Base-by-base conservation (phyloP, 2,797 vertebrate species). In the Necrosyrtes monachus region DNA sequence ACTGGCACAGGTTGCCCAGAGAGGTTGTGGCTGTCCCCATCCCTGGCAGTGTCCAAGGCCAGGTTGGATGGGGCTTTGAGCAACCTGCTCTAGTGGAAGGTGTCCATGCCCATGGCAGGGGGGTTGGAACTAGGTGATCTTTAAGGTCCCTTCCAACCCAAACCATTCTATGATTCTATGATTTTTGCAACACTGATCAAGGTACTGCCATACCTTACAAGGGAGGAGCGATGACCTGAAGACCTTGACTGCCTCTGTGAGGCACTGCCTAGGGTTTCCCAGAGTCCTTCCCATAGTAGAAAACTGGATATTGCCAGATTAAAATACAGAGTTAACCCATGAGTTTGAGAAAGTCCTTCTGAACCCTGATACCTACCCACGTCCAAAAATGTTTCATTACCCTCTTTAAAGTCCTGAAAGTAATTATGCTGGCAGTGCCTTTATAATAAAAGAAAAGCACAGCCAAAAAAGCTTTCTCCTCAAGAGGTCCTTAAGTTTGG, bases 121-220 rank as follows among this genome's bases (percentile, higher is more conserved):
- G 51, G 4, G 4, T 10, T 57, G 31, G 31, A 74, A 65, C 30
- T 17, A 20, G 6, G 4, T 60, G 11, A 6, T 76, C 15, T 43
- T 56, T 12, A 18, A 13, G 70, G 20, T 4, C 6, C 48, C 53
- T 33, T 62, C 41, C n/a, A 92, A 75, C 12, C 2, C 6, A 48
- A 75, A 53, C 0, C 8, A 20, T 54, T 59, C 22, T 62, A 4
- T 65, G 0, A 3, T 8, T 84, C 50, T 41, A 5, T 0, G 0
- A 56, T 41, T 73, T 54, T 67, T 18, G 46, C n/a, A 46, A 23
- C 53, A 25, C 16, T 59, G 22, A 8, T 65, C 15, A 33, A 33
- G 8, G 23, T 33, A 45, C 24, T 59, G n/a, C 20, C 5, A 7
- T 33, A 45, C 7, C 15, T 64, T 45, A 11, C 4, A 39, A 31